phyloP scores from a whole-genome alignment of 1,140 invertebrate species.

The Macrotrachela quadricornifera region DNA sequence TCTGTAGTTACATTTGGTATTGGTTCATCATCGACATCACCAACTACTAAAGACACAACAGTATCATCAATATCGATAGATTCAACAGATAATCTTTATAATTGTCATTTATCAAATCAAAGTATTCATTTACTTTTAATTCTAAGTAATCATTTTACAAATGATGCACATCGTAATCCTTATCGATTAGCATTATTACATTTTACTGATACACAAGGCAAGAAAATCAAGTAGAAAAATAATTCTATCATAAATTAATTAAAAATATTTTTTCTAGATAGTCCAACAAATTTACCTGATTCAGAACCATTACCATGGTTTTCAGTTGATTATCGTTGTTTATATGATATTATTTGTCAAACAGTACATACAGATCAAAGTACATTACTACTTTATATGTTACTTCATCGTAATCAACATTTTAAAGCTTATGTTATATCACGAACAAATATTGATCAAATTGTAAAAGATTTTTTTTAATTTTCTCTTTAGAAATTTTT shows the following conservation, averaged over 20 bases:
- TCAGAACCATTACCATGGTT: slow-evolving; percentile 39
- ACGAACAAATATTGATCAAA: slow-evolving; percentile 65
- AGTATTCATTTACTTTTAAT: slow-evolving; percentile 63
- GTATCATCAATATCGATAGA: neutral
- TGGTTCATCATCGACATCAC: slow-evolving; percentile 13
- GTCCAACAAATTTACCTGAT: slow-evolving; percentile 14
- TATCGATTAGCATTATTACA: slow-evolving; percentile 61
- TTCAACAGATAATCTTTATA: neutral
- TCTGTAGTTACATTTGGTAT: slow-evolving; percentile 45
- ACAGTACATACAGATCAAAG: slow-evolving; percentile 67
- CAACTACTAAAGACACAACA: slow-evolving; percentile 12
- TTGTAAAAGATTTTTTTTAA: no score
- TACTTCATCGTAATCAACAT: slow-evolving; percentile 66
- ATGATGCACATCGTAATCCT: slow-evolving; percentile 35
- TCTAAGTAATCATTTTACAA: slow-evolving; percentile 68
- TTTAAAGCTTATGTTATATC: slow-evolving; percentile 68
- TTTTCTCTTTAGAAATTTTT: neutral
- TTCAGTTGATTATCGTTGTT: slow-evolving; percentile 50
- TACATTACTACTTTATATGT: slow-evolving; percentile 71
- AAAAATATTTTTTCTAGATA: slow-evolving; percentile 19
- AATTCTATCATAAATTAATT: neutral
- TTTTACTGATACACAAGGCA: slow-evolving; percentile 49
- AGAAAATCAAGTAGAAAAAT: slow-evolving; percentile 1
- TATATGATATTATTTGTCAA: slow-evolving; percentile 52
- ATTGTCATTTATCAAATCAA: slow-evolving; percentile 51